These are phyloP conservation scores for Dicerorhinus sumatrensis DNA, from an alignment of 2,113 vertebrate genomes.

Conservation along the genomic window DNA sequence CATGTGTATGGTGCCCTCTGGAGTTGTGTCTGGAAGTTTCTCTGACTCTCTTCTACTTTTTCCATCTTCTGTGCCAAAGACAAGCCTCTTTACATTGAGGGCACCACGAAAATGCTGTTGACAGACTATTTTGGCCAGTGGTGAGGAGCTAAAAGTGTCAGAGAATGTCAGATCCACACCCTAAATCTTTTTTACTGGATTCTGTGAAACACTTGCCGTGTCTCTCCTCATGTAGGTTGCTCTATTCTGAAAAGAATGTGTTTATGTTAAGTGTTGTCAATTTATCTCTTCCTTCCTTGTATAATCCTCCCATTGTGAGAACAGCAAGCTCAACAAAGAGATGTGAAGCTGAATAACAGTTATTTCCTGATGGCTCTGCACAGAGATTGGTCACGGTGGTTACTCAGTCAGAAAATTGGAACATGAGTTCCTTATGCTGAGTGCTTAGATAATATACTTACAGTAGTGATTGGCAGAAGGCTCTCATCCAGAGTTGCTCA, in stretches of 20 bases:
- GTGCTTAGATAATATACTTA: constrained; percentile 56
- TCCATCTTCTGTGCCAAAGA: background rate
- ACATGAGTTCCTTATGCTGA: constrained; percentile 20
- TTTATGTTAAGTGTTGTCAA: constrained; percentile 23
- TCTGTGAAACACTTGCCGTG: background rate
- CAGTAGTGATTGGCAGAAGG: background rate
- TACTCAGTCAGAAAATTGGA: constrained; percentile 65
- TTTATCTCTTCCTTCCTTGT: constrained; percentile 59
- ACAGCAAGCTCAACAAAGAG: constrained; percentile 55
- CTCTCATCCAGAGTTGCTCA: background rate
- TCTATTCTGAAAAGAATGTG: constrained; percentile 40
- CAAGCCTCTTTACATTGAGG: background rate
- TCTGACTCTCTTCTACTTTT: background rate
- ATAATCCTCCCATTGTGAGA: constrained; percentile 67
- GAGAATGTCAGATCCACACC: constrained; percentile 64
- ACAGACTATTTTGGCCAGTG: background rate
- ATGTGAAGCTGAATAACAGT: background rate
- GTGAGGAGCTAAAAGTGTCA: constrained; percentile 1
- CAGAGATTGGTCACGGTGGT: constrained; percentile 38
- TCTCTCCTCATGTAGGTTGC: background rate
- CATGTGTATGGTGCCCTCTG: background rate
- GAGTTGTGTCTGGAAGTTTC: background rate
- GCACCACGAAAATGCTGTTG: background rate
- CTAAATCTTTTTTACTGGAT: constrained; percentile 60
- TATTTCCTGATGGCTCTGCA: constrained; percentile 60